Conservation (phyloP, 1,140 invertebrate species). For the Mizuhopecten yessoensis region DNA sequence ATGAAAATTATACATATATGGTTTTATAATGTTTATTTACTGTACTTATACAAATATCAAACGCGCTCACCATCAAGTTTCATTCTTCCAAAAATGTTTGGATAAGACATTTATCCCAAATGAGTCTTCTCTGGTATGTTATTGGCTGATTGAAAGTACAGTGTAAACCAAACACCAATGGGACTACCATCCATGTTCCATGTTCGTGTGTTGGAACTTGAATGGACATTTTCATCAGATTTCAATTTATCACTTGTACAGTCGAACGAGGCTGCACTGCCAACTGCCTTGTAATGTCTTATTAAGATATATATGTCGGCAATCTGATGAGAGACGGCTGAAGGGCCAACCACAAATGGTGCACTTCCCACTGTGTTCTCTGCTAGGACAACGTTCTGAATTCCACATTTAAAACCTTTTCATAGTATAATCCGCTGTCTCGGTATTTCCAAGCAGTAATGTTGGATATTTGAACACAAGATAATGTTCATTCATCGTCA, state of each 20-base stretch:
- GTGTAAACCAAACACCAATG: neutral
- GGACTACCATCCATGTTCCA: neutral
- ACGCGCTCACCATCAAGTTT: neutral
- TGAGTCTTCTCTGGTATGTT: neutral
- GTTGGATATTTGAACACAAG: too few species aligned
- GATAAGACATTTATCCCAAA: neutral
- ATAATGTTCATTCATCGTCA: too few species aligned
- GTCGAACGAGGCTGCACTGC: conserved; percentile 62
- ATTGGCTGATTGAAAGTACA: neutral
- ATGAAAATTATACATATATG: too few species aligned
- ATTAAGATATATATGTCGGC: conserved; percentile 64
- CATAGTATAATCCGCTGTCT: conserved; percentile 72
- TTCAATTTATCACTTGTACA: conserved; percentile 56
- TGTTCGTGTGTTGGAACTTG: neutral
- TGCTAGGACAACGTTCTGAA: conserved; percentile 57
- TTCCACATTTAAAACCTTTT: conserved; percentile 51
- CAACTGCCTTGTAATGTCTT: conserved; percentile 66
- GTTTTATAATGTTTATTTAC: too few species aligned
- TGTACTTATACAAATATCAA: too few species aligned
- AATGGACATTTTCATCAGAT: conserved; percentile 12
- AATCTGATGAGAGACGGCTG: conserved; percentile 58
- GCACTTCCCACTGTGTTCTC: conserved; percentile 71
- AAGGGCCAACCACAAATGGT: conserved; percentile 67
- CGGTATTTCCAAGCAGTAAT: conserved; percentile 63
- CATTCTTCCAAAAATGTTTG: neutral